Base-by-base conservation (phyloP, 2,113 vertebrate genomes). In the Garra rufa region DNA sequence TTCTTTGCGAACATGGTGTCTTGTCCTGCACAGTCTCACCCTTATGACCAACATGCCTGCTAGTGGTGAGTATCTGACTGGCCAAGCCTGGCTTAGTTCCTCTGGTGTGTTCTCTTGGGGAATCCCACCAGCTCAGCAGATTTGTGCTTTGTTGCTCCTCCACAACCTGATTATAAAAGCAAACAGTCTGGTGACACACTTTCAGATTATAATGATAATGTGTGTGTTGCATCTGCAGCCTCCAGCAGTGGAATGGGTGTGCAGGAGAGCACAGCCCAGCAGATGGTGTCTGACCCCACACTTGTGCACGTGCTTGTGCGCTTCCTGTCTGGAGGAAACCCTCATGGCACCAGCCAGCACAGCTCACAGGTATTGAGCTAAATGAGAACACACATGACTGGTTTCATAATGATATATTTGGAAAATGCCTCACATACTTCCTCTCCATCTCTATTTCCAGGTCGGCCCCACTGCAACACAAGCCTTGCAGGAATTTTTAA, bases 11-110 rank as follows among this genome's bases (percentile, higher is more conserved):
- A 99, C 97, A 0, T 99, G 98, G 98, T 99, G 98, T 91, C 95
- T 99, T 93, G 98, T 99, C 88, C 96, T 99, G 91, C 98, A 99
- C 92, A 99, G 97, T 88, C 95, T 99, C 86, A 97, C 98, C 0
- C 96, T 99, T 73, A 99, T 99, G 98, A 99, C 97, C 84, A 99
- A 99, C 92, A 99, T 99, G 97, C 95, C 96, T 44, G 90, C 95
- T 89, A 95, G 94, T 71, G 89, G 98, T 99, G 93, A 98, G 98
- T 96, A 83, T 43, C 79, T 71, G 38, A 75, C 59, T 14, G 30
- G 17, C 9, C 34, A 2, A 43, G 44, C 46, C 46, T 21, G 28
- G 15, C 63, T 81, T 63, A 63, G 41, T 44, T 59, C 34, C 48
- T n/a, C n/a, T 24, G 21, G 13, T 76, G 30, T 75, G 73, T 75